Base-by-base conservation (phyloP, 2,888 invertebrate genomes). In the Epinotia demarniana region DNA sequence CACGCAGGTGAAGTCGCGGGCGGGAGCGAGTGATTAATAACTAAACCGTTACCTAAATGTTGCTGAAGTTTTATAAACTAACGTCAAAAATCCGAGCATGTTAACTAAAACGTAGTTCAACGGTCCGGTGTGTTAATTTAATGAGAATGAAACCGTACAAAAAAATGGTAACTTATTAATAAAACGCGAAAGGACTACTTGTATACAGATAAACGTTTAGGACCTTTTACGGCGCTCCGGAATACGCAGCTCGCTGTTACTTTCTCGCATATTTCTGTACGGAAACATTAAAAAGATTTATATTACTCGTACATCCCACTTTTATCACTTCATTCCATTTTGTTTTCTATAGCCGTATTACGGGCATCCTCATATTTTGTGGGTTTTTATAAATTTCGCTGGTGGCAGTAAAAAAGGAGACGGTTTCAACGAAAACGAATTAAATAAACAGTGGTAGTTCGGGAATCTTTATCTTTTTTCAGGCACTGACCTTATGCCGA, bases 221-320 rank as follows among this genome's bases (percentile, higher is more conserved):
- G 46, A 46, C 46, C 46, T 68, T 73, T 60, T 46, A 33, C 8
- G 27, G 27, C 62, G 49, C n/a, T 33, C 53, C 60, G 61, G 53
- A 53, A n/a, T 39, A 61, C 8, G 49, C 12, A 68, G 39, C 39
- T 8, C 69, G 57, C 63, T 49, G 73, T 69, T 69, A 69, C 74
- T 74, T 49, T 69, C 74, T 75, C 70, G 58, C 74, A 75, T 70
- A 70, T 75, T 75, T 60, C 70, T 58, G 58, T 27, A 39, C 74
- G 74, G 74, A 75, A 70, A 75, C 74, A 75, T 75, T 75, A 75
- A 75, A 64, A 75, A 70, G 74, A 75, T 75, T 75, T 75, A 75
- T 75, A 60, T 70, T 39, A 60, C 64, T 62, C 58, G 33, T 57
- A 69, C 69, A 57, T 69, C 62, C 74, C 70, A 64, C 70, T 75